Evolutionary conservation across 2,797 vertebrate genomes (phyloP).

Genomic region (Malacoctenus gilli): DNA sequence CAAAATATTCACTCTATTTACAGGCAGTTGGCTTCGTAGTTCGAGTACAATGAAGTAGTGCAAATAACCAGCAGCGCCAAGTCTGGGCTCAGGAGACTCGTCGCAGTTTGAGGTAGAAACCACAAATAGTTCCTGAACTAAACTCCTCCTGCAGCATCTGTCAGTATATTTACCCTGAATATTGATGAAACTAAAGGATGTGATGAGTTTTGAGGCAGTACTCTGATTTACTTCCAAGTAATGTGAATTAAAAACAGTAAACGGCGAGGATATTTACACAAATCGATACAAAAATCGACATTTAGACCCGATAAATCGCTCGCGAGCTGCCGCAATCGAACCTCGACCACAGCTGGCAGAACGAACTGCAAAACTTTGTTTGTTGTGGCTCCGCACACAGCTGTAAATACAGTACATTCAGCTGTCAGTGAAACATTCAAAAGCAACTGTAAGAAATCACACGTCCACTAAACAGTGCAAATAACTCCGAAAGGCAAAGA

Average conservation of each 20-base stretch:
- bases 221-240: too few relatives aligned
- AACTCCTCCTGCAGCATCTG: too few relatives aligned
- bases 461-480: constrained; percentile 63
- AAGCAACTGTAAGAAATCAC: constrained; percentile 27
- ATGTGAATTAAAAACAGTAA: too few relatives aligned
- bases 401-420: constrained; percentile 50
- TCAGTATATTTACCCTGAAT: too few relatives aligned
- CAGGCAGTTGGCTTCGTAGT: constrained; percentile 22
- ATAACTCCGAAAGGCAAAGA: constrained; percentile 64
- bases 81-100: constrained; percentile 24
- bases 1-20: constrained; percentile 54
- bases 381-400: not conserved
- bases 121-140: too few relatives aligned
- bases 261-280: too few relatives aligned
- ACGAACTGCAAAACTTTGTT: not conserved
- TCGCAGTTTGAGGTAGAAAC: constrained; percentile 36
- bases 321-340: too few relatives aligned
- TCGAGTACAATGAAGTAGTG: constrained; percentile 60
- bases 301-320: too few relatives aligned
- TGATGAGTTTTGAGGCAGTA: too few relatives aligned
- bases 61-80: constrained; percentile 71
- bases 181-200: too few relatives aligned
- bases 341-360: too few relatives aligned
- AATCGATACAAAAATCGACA: too few relatives aligned
- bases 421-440: constrained; percentile 42